Conservation (phyloP, 2,113 vertebrate genomes). For the Vidua macroura region DNA sequence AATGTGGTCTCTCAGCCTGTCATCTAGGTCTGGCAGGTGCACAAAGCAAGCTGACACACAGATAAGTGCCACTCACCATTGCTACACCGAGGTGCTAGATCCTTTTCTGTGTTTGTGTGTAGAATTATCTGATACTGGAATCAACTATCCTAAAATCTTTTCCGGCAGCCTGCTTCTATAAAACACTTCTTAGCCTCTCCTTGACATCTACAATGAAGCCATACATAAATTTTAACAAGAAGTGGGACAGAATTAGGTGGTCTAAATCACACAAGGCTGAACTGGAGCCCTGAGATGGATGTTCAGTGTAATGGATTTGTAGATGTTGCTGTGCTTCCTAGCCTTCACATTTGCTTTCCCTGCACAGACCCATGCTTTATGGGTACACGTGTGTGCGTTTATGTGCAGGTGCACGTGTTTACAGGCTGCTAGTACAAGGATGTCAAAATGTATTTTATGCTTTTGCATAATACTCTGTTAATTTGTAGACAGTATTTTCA, state of each 20-base stretch:
- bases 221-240: background rate
- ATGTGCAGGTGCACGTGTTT: fast-evolving
- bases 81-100: background rate
- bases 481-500: background rate
- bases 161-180: background rate
- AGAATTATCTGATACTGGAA: background rate
- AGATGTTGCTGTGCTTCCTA: background rate
- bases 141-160: background rate
- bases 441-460: background rate
- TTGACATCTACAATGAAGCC: background rate
- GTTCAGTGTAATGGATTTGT: background rate
- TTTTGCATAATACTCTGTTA: background rate
- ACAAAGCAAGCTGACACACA: conserved; percentile 47
- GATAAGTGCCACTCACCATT: conserved; percentile 67
- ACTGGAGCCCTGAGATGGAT: background rate
- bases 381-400: fast-evolving
- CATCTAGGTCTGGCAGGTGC: conserved; percentile 67
- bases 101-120: background rate
- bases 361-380: background rate
- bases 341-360: background rate
- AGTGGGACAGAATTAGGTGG: background rate
- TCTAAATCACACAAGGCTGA: background rate
- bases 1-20: conserved; percentile 73
- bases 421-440: background rate
- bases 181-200: background rate